Evolutionary conservation across 2,113 vertebrate species (phyloP).

Genomic region (Paradisaea rubra): DNA sequence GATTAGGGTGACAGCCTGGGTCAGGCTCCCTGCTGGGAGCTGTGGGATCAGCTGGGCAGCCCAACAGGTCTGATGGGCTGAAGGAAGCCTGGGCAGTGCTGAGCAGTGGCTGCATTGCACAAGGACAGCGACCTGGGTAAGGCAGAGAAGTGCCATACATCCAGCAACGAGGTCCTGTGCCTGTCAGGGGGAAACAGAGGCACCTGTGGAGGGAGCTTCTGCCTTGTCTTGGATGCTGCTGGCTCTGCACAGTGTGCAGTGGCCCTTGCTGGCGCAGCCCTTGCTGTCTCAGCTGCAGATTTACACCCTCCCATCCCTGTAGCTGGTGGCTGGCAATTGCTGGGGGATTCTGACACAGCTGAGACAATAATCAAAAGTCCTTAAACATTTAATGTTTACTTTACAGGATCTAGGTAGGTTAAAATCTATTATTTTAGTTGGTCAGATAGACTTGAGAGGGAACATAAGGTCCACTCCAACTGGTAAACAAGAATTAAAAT

Average conservation of each 20-base stretch:
- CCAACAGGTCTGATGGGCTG: not conserved
- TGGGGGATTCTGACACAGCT: not conserved
- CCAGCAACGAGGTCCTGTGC: not conserved
- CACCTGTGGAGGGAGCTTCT: not conserved
- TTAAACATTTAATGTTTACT: not conserved
- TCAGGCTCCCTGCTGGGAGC: not conserved
- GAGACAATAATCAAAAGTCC: not conserved
- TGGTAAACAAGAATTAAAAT: constrained; percentile 31
- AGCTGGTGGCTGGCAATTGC: not conserved
- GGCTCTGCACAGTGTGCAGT: too few species aligned
- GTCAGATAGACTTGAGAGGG: not conserved
- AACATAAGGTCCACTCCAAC: not conserved
- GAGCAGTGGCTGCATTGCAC: not conserved
- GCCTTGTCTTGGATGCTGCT: not conserved
- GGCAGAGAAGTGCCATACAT: not conserved
- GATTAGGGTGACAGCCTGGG: not conserved
- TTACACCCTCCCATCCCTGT: not conserved
- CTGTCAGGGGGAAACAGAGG: not conserved
- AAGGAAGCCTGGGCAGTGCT: not conserved
- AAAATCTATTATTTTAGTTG: not conserved
- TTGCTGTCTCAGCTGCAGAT: not conserved
- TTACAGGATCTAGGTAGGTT: not conserved
- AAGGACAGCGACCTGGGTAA: not conserved
- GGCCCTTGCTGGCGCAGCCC: not conserved
- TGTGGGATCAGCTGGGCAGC: not conserved